Percentiles rank a stretch among this genome's conserved stretches.
phyloP scores from a whole-genome alignment of 2,888 invertebrate species.

The Megaustenia siamemsis region DNA sequence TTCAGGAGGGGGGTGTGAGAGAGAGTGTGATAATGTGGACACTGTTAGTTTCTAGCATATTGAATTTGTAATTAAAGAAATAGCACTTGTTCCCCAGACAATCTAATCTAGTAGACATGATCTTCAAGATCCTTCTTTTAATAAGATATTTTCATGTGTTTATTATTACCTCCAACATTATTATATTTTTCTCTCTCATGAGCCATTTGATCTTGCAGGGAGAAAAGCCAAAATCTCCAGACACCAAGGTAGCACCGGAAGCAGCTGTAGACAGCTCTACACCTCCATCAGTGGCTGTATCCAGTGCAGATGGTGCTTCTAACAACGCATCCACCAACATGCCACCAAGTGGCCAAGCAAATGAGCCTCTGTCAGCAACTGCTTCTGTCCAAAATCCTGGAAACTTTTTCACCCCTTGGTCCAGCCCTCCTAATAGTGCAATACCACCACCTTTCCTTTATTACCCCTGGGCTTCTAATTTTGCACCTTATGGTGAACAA shows the following conservation, averaged over 20 bases:
- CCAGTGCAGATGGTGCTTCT: background rate
- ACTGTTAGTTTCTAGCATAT: too few species aligned
- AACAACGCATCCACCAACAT: background rate
- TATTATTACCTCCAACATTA: background rate
- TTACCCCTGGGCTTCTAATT: conserved; percentile 30
- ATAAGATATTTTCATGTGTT: background rate
- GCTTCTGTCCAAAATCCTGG: background rate
- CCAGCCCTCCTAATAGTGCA: conserved; percentile 6
- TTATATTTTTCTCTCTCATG: background rate
- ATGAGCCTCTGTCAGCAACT: background rate
- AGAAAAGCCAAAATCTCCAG: conserved; percentile 50
- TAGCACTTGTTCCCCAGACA: too few species aligned
- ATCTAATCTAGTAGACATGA: too few species aligned
- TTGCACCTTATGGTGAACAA: background rate
- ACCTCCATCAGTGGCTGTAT: background rate
- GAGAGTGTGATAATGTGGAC: too few species aligned
- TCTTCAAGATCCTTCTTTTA: too few species aligned
- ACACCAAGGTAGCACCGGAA: conserved; percentile 18
- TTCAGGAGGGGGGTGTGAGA: too few species aligned
- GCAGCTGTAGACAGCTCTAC: background rate
- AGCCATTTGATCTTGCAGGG: conserved; percentile 35
- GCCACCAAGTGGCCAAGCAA: background rate
- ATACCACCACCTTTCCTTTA: conserved; percentile 22
- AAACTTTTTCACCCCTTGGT: background rate
- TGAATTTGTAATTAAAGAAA: too few species aligned